Conservation (phyloP, 92 coral and sea anemone genomes). For the Metridium senile region DNA sequence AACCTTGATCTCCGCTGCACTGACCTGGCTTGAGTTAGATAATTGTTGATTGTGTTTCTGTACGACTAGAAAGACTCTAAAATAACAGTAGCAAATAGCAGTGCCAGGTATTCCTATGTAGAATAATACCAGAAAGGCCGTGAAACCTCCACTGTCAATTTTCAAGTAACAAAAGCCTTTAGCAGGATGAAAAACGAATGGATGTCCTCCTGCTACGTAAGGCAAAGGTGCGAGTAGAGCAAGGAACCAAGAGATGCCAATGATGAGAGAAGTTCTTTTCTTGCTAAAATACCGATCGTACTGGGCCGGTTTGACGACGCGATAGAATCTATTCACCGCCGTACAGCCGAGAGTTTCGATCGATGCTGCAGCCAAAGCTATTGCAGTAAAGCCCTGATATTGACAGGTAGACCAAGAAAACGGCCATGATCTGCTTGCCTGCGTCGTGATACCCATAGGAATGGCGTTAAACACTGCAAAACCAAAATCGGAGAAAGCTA, state of each 20-base stretch:
- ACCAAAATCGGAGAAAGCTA: conserved; percentile 63
- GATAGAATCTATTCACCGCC: conserved; percentile 60
- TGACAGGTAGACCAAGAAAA: conserved; percentile 50
- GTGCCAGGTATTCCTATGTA: conserved; percentile 46
- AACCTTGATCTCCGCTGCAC: conserved; percentile 44
- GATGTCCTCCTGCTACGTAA: conserved; percentile 50
- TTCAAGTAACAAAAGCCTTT: conserved; percentile 59
- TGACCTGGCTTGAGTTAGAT: background rate
- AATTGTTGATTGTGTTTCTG: conserved; percentile 15
- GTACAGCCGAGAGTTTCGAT: conserved; percentile 56
- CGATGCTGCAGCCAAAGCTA: conserved; percentile 49
- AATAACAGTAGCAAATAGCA: conserved; percentile 44
- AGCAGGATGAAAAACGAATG: conserved; percentile 57
- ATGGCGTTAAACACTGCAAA: conserved; percentile 33
- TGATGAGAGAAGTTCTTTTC: conserved; percentile 19
- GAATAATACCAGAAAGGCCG: conserved; percentile 30
- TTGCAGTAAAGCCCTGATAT: conserved; percentile 49
- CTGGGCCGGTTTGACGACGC: conserved; percentile 41
- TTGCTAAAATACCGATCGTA: conserved; percentile 31
- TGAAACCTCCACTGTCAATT: conserved; percentile 27
- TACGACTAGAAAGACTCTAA: conserved; percentile 35
- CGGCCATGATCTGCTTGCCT: conserved; percentile 45
- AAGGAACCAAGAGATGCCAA: conserved; percentile 31
- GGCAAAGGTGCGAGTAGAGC: conserved; percentile 41
- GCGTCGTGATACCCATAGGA: conserved; percentile 36